Base-by-base conservation (phyloP, 2,888 invertebrate species). In the Monopis laevigella region DNA sequence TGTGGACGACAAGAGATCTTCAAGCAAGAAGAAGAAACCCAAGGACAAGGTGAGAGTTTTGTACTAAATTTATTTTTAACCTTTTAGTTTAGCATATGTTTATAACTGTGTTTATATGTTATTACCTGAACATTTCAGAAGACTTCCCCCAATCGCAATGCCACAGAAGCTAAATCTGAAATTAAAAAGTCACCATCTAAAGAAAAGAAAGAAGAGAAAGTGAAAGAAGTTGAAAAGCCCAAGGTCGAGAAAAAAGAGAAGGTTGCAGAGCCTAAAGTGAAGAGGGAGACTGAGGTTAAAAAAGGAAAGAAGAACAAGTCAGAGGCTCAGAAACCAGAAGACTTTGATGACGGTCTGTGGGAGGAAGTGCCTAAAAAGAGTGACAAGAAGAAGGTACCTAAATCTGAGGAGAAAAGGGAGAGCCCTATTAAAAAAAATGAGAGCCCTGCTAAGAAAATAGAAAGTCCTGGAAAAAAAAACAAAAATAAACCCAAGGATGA, bases 321-420 rank as follows among this genome's bases (percentile, higher is more conserved):
- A 50, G 75, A 81, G 39, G 69, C 81, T 46, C 87, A 88, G 51
- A 89, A 89, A 59, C 88, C 89, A 7, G 82, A 84, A 30, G 88
- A 88, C 54, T 88, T 84, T 66, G 89, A 89, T 65, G 89, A 89
- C 52, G 89, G 87, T 32, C 84, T 86, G 39, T 91, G 91, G 91
- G 87, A 90, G 72, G 84, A 83, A 51, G 87, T 89, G 50, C 73
- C 88, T 46, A 83, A 87, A 55, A 81, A 88, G 64, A 83, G 86
- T 54, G 90, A 90, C 46, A 90, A 89, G 62, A 90, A 90, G 59
- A 86, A 84, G 51, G 82, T 84, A 44, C 89, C 88, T 66, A 56
- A 59, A 30, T 83, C 84, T 44, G 84, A 85, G 40, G 84, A 86
- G 39, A 77, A 72, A 29, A 77, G 82, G 43, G 82, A 82, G 49